Conservation (phyloP, 2,113 vertebrate species). For the Ivindomyrus marchei region DNA sequence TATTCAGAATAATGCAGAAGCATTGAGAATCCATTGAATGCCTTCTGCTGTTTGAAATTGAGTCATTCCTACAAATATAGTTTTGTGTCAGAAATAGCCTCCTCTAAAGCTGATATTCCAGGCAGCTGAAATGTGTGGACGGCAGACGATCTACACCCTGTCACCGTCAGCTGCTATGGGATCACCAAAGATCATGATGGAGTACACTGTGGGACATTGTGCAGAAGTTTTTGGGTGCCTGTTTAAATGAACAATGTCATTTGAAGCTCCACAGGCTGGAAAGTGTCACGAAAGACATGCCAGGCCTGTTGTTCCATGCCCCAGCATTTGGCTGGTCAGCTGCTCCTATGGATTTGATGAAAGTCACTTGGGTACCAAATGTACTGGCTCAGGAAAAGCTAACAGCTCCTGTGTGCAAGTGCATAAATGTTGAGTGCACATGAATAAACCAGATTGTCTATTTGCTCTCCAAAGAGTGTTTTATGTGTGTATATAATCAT, state of each 20-base stretch:
- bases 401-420: background rate
- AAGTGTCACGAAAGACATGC: constrained; percentile 31
- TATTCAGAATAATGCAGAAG: background rate
- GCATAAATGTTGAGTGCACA: constrained; percentile 17
- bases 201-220: background rate
- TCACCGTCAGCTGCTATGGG: background rate
- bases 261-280: background rate
- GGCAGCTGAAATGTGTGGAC: background rate
- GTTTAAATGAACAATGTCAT: constrained; percentile 26
- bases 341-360: constrained; percentile 31
- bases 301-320: constrained; percentile 28
- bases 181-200: background rate
- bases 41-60: background rate
- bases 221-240: constrained; percentile 6
- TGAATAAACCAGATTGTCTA: background rate
- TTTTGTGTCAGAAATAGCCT: background rate
- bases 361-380: constrained; percentile 32
- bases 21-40: background rate
- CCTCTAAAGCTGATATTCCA: constrained; percentile 5
- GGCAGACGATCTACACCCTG: background rate
- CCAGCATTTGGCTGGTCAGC: constrained; percentile 24
- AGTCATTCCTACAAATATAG: constrained; percentile 12
- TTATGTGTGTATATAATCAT: background rate
- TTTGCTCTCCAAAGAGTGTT: background rate
- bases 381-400: constrained; percentile 8